Evolutionary conservation across 1,140 invertebrate genomes (phyloP).

Genomic region (Bombus cullumanus): DNA sequence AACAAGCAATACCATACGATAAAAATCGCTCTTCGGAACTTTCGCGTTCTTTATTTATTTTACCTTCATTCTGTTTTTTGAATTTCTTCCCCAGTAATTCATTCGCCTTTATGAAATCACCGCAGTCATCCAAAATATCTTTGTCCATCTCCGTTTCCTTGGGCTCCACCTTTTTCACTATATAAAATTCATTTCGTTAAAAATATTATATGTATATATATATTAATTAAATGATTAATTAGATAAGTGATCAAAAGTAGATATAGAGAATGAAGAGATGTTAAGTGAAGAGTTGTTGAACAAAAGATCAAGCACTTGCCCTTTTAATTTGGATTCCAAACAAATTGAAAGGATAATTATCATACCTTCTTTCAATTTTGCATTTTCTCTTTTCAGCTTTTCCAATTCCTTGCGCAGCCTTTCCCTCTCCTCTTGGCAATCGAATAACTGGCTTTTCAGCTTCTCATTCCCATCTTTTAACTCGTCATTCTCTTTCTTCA

Average conservation of each 20-base stretch:
- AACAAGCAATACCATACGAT: neutral
- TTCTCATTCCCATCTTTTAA: neutral
- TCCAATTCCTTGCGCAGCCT: constrained; percentile 32
- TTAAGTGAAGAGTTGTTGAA: too few species aligned
- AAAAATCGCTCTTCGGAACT: neutral
- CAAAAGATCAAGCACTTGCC: too few species aligned
- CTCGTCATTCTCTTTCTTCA: constrained; percentile 27
- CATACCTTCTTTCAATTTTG: neutral
- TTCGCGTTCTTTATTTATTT: neutral
- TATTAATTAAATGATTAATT: too few species aligned
- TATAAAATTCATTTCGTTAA: constrained; percentile 10
- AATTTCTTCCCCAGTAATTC: constrained; percentile 63
- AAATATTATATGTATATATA: neutral
- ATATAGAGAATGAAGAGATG: too few species aligned
- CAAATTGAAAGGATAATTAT: neutral
- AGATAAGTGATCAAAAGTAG: too few species aligned
- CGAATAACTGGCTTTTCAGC: constrained; percentile 1
- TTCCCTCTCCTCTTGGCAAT: constrained; percentile 33
- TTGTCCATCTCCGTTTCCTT: constrained; percentile 13
- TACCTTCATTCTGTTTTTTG: constrained; percentile 70
- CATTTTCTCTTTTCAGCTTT: constrained; percentile 31
- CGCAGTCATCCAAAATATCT: constrained; percentile 55
- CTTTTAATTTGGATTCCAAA: constrained; percentile 11
- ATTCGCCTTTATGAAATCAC: constrained; percentile 67
- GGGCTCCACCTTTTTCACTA: neutral